Percentiles rank a stretch among this genome's conserved stretches.
Conservation (phyloP, 2,888 invertebrate species). For the Lasioglossum vierecki region DNA sequence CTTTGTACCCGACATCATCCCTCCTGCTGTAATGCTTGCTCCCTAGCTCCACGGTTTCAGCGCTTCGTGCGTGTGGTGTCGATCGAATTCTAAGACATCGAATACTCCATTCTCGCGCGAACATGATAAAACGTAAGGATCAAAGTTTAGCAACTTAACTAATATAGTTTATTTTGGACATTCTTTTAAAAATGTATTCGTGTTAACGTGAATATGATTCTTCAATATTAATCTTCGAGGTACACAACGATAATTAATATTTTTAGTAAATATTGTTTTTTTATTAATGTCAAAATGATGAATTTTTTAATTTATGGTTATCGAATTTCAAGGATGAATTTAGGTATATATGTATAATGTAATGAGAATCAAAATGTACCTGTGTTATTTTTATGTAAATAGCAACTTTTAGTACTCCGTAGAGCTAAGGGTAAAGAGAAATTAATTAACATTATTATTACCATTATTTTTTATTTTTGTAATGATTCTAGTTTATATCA, state of each 20-base stretch:
- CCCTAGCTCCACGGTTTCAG: constrained; percentile 16
- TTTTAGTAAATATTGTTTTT: not conserved
- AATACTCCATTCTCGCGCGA: not conserved
- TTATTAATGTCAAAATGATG: not conserved
- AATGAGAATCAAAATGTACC: too few relatives aligned
- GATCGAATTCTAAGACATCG: not conserved
- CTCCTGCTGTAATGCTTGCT: constrained; percentile 9
- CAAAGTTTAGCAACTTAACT: not conserved
- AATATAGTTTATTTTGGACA: not conserved
- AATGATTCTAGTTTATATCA: not conserved
- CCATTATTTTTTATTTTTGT: not conserved
- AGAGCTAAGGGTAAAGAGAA: not conserved
- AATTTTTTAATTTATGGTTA: not conserved
- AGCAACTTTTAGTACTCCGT: not conserved
- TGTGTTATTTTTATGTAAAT: not conserved
- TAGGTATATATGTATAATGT: too few relatives aligned
- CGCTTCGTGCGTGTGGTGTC: not conserved
- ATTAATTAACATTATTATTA: not conserved
- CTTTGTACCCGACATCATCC: constrained; percentile 40
- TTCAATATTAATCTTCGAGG: not conserved
- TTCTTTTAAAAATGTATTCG: not conserved
- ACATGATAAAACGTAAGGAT: not conserved
- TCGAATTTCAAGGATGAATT: too few relatives aligned
- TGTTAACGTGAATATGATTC: not conserved
- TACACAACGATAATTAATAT: not conserved